A percentile compares a stretch with the other conserved stretches of the same genome.
phyloP scores from a whole-genome alignment of 1,140 invertebrate species.

The Sminthurides bifidus region DNA sequence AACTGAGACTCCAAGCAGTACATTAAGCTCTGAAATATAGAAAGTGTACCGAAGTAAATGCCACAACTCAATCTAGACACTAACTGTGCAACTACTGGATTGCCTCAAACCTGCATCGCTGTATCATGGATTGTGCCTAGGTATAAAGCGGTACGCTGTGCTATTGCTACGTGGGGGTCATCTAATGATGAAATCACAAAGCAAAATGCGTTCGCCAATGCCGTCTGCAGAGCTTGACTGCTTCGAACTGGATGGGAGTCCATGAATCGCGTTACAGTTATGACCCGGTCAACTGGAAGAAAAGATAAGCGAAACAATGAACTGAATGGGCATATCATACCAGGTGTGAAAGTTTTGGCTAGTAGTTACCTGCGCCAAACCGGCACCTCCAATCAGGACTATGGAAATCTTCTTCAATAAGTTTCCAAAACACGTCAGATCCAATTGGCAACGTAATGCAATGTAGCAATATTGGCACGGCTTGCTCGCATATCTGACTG shows the following conservation, averaged over 20 bases:
- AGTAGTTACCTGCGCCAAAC: conserved; percentile 62
- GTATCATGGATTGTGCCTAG: conserved; percentile 86
- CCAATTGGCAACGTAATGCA: conserved; percentile 85
- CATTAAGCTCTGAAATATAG: conserved; percentile 52
- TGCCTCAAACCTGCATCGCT: conserved; percentile 50
- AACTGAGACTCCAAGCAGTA: conserved; percentile 85
- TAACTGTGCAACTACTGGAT: background rate
- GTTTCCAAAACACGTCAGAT: conserved; percentile 85
- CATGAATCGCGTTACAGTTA: conserved; percentile 82
- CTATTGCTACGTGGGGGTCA: conserved; percentile 86
- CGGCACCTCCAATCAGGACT: conserved; percentile 74
- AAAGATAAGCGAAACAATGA: conserved; percentile 4
- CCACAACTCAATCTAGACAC: background rate
- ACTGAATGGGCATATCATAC: background rate
- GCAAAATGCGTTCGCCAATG: conserved; percentile 90
- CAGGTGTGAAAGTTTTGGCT: background rate
- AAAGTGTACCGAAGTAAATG: background rate
- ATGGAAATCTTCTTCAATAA: conserved; percentile 88
- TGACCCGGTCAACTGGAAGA: conserved; percentile 72
- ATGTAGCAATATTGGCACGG: conserved; percentile 82
- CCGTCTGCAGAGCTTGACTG: conserved; percentile 76
- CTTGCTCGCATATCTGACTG: conserved; percentile 57
- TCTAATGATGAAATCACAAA: conserved; percentile 92
- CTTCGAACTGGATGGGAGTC: conserved; percentile 72
- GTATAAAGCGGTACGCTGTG: conserved; percentile 82